Percentiles rank a stretch among this genome's conserved stretches.
phyloP scores from a whole-genome alignment of 1,140 invertebrate genomes.

The Galendromus occidentalis region DNA sequence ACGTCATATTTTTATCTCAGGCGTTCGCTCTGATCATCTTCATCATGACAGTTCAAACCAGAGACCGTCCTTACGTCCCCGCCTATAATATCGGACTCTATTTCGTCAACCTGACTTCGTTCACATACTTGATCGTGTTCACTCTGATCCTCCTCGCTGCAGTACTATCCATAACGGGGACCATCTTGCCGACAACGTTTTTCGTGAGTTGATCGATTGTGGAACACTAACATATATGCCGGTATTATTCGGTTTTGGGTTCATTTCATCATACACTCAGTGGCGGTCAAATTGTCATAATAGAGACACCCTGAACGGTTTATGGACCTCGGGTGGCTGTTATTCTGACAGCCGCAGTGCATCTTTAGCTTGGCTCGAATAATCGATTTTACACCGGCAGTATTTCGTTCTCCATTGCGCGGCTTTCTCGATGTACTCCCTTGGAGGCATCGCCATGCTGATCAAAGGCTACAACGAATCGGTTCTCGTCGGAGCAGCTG shows the following conservation, averaged over 20 bases:
- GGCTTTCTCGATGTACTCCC: neutral
- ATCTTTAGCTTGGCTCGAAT: no score
- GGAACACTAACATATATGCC: neutral
- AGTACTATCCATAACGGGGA: neutral
- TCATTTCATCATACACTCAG: neutral
- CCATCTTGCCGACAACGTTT: neutral
- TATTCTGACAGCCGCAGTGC: no score
- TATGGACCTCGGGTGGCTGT: no score
- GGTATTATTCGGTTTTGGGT: neutral
- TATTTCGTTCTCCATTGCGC: neutral
- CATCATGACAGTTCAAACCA: neutral
- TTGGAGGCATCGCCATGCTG: neutral
- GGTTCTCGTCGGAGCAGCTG: neutral
- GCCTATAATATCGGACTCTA: neutral
- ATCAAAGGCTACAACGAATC: neutral
- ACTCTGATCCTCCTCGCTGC: neutral
- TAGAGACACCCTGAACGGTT: no score
- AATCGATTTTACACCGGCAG: neutral
- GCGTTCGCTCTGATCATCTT: slow-evolving; percentile 3
- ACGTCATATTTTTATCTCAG: neutral
- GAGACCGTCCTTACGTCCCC: neutral
- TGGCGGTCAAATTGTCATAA: neutral
- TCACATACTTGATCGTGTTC: neutral
- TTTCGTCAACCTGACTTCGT: slow-evolving; percentile 3
- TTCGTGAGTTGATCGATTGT: slow-evolving; percentile 1